Evolutionary conservation across 1,140 invertebrate genomes (phyloP), one percentile per base, ranked within the genome.

Genomic region (Thaumetopoea pityocampa): DNA sequence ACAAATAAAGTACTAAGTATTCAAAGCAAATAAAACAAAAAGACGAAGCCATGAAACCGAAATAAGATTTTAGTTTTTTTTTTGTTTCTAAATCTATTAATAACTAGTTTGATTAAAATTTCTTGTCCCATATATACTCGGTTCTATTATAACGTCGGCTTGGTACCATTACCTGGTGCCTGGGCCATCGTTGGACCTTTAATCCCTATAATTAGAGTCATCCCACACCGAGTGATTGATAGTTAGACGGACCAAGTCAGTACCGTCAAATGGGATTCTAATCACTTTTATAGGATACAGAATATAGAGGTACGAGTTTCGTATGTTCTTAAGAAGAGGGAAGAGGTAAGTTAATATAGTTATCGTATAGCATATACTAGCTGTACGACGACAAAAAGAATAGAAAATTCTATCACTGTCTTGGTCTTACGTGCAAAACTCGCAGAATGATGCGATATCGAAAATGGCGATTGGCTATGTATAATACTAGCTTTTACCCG

Each of bases 201-300:
- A 73, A 79, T 79, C 71, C 71, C 69, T 68, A 70, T 76, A 79
- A 79, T 79, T 79, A 79, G 50, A 69, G 61, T 59, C 68, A 60
- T 77, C 67, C 70, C 68, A 68, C 61, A 61, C 47, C 43, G 67
- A 42, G 67, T 79, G 74, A 79, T 79, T 76, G 71, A 79, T 79
- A 74, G 67, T 63, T 29, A 34, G 40, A 29, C 43, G 43, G 51
- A 36, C 22, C 49, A 60, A 52, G 50, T 49, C 50, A 10, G 28
- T 34, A 52, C 47, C 55, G 58, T 52, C 60, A 65, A 71, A 79
- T 71, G 56, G 64, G 48, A 62, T 51, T 68, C 69, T 72, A 71
- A 71, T 71, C 63, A 54, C 50, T 62, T 62, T 56, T 60, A 57
- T 62, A 50, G 40, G 40, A 24, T 28, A 36, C 28, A 22, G 9